Evolutionary conservation across 2,797 vertebrate genomes (phyloP).

Genomic region (Microctenopoma steveboyesi): DNA sequence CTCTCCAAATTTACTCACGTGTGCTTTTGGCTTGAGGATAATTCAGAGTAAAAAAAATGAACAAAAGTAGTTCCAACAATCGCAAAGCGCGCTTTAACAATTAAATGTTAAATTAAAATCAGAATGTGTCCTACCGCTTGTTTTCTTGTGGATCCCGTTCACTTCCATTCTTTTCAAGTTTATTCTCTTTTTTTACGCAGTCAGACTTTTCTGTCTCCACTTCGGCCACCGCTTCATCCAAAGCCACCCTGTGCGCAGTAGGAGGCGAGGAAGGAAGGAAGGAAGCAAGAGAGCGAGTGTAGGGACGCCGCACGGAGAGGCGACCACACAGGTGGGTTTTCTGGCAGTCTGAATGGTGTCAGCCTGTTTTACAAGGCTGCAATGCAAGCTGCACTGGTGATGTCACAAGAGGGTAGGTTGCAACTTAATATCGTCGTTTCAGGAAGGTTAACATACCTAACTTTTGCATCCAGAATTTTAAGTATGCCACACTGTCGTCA

Average conservation of each 20-base stretch:
- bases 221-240: conserved; percentile 26
- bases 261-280: too few relatives aligned
- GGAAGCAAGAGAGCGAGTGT: background rate
- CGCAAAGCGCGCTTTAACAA: background rate
- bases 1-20: background rate
- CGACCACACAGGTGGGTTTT: conserved; percentile 34
- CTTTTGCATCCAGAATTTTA: background rate
- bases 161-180: conserved; percentile 65
- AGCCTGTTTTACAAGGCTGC: conserved; percentile 74
- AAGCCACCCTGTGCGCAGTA: conserved; percentile 31
- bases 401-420: conserved; percentile 61
- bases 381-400: conserved; percentile 57
- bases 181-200: background rate
- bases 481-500: background rate
- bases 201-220: background rate
- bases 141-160: conserved; percentile 59
- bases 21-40: background rate
- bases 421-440: conserved; percentile 25
- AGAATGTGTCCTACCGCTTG: conserved; percentile 54
- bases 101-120: background rate
- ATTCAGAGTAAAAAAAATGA: background rate
- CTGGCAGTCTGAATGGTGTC: conserved; percentile 19
- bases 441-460: background rate
- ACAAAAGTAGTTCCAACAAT: background rate
- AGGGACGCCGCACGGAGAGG: background rate